Base-by-base conservation (phyloP, 2,797 vertebrate species). In the Cynodonichthys magdalenae region DNA sequence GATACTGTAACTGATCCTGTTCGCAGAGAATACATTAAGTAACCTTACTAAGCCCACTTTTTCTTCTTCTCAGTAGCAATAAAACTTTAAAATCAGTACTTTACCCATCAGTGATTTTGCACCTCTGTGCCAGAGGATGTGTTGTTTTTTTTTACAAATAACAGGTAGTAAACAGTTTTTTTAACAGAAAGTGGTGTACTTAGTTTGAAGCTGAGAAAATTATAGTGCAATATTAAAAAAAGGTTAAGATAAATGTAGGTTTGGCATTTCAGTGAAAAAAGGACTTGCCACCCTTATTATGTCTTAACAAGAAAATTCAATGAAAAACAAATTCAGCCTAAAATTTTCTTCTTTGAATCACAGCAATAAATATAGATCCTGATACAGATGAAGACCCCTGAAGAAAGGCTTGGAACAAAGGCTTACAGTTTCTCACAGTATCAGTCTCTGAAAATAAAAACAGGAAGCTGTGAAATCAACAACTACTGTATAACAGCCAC, bases 391-490 rank as follows among this genome's bases (percentile, higher is more conserved):
- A 4, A 10, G 15, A 45, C 42, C 20, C 29, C 42, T 14, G 34
- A 48, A 58, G 34, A 29, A 72, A 62, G 24, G 51, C 27, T 48
- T 3, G 44, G 12, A 47, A 48, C 45, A 46, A 75, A 60, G 57
- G 63, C 63, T 76, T 44, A 59, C 19, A 68, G 56, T 29, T 75
- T 76, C 76, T 84, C 81, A 79, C 63, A 82, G 59, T 74, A 63
- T 52, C 44, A 69, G 46, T 19, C 17, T 39, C 53, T 64, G 57
- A 67, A 70, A 79, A 59, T 67, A 57, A 81, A 84, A 84, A 58
- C 72, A 77, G 75, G 80, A 86, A 71, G 66, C 74, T 57, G 50
- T 4, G 6, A 66, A 81, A 75, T 68, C 78, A 69, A 72, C 70
- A 83, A 65, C 45, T 53, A 52, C 59, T 59, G 56, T 59, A 52